A percentile compares a stretch with the other conserved stretches of the same genome.
Evolutionary conservation across 2,113 vertebrate genomes (phyloP).

Genomic region (Hypanus sabinus): DNA sequence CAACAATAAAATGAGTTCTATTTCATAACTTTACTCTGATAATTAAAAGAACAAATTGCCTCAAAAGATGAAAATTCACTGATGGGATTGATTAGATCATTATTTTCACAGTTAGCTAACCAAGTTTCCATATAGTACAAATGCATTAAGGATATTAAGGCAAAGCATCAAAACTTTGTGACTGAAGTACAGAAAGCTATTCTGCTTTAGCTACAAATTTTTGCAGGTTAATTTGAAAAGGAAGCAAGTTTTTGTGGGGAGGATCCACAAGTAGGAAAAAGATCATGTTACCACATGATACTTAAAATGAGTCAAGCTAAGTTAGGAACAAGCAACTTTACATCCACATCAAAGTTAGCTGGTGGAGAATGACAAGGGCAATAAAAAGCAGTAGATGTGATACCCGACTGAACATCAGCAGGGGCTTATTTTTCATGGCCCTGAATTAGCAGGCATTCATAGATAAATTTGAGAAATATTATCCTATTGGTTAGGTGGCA

Average conservation of each 20-base stretch:
- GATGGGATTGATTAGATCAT: not conserved
- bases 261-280: not conserved
- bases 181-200: not conserved
- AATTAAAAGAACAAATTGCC: not conserved
- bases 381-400: constrained; percentile 31
- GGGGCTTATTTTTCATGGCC: not conserved
- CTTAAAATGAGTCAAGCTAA: constrained; percentile 6
- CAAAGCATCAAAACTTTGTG: not conserved
- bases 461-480: not conserved
- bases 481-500: not conserved
- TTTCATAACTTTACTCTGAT: not conserved
- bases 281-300: not conserved
- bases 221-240: constrained; percentile 8
- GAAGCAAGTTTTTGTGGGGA: not conserved
- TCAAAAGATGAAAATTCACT: not conserved
- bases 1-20: not conserved
- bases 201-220: not conserved
- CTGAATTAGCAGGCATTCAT: constrained; percentile 5
- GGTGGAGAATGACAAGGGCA: not conserved
- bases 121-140: not conserved
- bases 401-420: constrained; percentile 6
- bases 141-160: not conserved
- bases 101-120: not conserved
- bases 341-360: constrained; percentile 4
- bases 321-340: not conserved